These are phyloP conservation scores for Anguilla anguilla DNA, from an alignment of 2,797 vertebrate species.

Conservation along the genomic window DNA sequence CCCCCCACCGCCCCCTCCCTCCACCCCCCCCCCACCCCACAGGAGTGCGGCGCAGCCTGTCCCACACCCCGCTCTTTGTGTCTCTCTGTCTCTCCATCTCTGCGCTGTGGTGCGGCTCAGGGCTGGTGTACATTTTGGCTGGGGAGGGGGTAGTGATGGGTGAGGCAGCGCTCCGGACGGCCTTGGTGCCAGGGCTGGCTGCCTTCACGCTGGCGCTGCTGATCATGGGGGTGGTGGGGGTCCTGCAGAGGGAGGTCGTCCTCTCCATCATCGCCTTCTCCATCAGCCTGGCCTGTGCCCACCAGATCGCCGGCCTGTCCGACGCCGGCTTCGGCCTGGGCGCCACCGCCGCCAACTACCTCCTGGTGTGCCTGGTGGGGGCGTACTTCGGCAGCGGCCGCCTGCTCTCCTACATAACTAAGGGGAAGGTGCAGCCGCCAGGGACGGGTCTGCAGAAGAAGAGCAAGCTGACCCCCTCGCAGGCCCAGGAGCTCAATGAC, in stretches of 20 bases:
- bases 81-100: conserved; percentile 79
- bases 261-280: conserved; percentile 67
- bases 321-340: conserved; percentile 68
- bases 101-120: conserved; percentile 78
- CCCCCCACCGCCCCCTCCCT: not conserved
- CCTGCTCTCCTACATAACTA: conserved; percentile 66
- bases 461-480: conserved; percentile 34
- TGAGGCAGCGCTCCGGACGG: conserved; percentile 49
- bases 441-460: conserved; percentile 62
- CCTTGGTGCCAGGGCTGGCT: conserved; percentile 79
- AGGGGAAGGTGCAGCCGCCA: conserved; percentile 62
- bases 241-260: conserved; percentile 65
- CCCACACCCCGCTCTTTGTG: conserved; percentile 66
- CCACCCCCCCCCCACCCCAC: not conserved
- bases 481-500: conserved; percentile 43
- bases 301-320: conserved; percentile 74
- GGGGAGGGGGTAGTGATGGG: conserved; percentile 64
- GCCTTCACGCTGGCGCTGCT: conserved; percentile 76
- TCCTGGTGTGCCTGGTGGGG: conserved; percentile 73
- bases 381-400: conserved; percentile 77
- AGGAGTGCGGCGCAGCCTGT: conserved; percentile 73
- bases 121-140: conserved; percentile 73
- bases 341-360: conserved; percentile 78
- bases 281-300: conserved; percentile 76
- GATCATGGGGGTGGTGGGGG: conserved; percentile 65